Percentiles rank a stretch among this genome's conserved stretches.
phyloP scores from a whole-genome alignment of 2,113 vertebrate genomes.

The Anas platyrhynchos region DNA sequence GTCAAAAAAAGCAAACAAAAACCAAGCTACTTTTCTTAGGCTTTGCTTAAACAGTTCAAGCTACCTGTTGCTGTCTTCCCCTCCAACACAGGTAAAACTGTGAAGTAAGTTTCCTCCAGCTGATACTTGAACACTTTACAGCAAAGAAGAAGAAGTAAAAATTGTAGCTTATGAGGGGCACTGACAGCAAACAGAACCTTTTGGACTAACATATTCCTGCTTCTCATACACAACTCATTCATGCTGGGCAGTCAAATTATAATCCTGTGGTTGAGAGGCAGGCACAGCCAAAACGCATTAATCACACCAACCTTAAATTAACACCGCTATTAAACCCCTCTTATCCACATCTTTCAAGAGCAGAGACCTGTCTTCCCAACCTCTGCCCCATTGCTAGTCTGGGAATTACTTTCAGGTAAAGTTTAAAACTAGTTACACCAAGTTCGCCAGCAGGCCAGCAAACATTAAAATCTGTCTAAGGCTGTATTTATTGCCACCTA shows the following conservation, averaged over 20 bases:
- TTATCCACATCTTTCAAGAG: not conserved
- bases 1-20: not conserved
- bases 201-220: conserved; percentile 21
- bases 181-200: not conserved
- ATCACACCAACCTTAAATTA: not conserved
- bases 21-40: not conserved
- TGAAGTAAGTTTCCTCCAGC: not conserved
- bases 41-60: not conserved
- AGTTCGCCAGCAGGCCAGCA: not conserved
- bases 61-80: not conserved
- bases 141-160: not conserved
- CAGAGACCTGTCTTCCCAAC: not conserved
- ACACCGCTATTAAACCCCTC: not conserved
- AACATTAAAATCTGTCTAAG: not conserved
- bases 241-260: conserved; percentile 6
- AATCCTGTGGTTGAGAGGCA: not conserved
- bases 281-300: not conserved
- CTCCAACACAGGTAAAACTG: not conserved
- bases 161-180: not conserved
- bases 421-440: not conserved
- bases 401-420: not conserved
- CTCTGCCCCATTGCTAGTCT: not conserved
- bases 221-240: conserved; percentile 1
- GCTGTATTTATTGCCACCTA: not conserved
- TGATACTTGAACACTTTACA: not conserved